Percentiles rank a stretch among this genome's conserved stretches.
Conservation (phyloP, 2,113 vertebrate genomes). For the Microtus oregoni region DNA sequence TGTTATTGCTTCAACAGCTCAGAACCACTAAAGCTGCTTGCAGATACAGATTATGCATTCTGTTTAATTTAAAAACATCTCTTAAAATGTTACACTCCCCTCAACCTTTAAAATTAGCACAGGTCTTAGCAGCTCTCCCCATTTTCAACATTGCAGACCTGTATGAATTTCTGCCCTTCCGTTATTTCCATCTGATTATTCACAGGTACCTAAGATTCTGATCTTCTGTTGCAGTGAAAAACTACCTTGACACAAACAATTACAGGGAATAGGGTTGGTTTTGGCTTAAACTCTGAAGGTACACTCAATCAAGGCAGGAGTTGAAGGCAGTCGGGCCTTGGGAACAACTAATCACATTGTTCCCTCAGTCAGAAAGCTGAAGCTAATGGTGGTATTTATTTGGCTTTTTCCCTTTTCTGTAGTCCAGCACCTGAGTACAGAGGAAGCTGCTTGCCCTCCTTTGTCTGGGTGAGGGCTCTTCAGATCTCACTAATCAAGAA, state of each 20-base stretch:
- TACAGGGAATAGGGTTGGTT: not conserved
- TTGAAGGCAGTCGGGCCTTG: too few species aligned
- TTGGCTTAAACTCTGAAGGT: not conserved
- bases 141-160: not conserved
- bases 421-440: not conserved
- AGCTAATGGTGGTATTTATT: not conserved
- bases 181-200: conserved; percentile 13
- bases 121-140: not conserved
- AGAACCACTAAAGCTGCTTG: not conserved
- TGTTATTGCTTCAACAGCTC: not conserved
- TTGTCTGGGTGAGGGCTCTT: not conserved
- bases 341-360: not conserved
- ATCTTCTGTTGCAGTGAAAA: not conserved
- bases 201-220: not conserved
- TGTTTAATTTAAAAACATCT: not conserved
- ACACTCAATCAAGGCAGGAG: not conserved
- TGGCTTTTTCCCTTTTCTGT: not conserved
- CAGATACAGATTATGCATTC: not conserved
- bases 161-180: not conserved
- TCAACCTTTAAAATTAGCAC: not conserved
- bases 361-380: not conserved
- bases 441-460: not conserved
- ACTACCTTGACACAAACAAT: not conserved
- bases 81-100: not conserved
- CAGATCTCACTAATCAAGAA: not conserved